Evolutionary conservation across 2,888 invertebrate species (phyloP).

Genomic region (Gerris lacustris): DNA sequence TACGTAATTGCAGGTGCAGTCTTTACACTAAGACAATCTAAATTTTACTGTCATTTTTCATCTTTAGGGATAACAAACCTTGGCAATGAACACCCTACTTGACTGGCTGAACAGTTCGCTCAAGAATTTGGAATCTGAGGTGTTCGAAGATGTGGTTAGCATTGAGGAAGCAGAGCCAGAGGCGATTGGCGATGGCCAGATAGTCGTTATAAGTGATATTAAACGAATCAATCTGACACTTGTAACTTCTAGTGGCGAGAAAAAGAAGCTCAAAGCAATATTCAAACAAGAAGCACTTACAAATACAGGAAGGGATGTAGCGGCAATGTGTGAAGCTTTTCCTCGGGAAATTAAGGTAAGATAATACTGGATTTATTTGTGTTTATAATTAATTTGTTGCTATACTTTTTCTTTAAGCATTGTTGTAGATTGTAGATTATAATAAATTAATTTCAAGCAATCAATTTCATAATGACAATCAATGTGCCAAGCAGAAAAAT

Average conservation of each 20-base stretch:
- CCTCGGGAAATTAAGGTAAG: too few relatives aligned
- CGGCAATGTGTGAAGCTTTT: too few relatives aligned
- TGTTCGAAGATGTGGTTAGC: not conserved
- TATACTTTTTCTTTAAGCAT: not conserved
- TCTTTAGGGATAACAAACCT: too few relatives aligned
- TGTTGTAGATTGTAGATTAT: not conserved
- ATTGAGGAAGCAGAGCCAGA: not conserved
- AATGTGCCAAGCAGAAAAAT: too few relatives aligned
- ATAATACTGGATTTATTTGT: too few relatives aligned
- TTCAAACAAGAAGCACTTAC: not conserved
- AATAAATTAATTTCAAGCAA: too few relatives aligned
- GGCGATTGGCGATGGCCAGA: not conserved
- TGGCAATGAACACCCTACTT: not conserved
- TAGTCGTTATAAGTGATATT: not conserved
- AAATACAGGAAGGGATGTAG: too few relatives aligned
- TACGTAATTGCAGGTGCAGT: too few relatives aligned
- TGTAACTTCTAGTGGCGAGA: not conserved
- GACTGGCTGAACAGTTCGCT: not conserved
- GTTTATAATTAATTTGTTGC: not conserved
- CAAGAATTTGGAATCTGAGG: not conserved
- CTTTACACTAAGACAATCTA: too few relatives aligned
- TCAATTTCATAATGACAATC: too few relatives aligned
- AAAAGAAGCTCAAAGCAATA: not conserved
- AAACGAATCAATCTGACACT: not conserved
- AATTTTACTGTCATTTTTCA: too few relatives aligned